Conservation (phyloP, 2,888 invertebrate genomes). For the Athrips mouffetella region DNA sequence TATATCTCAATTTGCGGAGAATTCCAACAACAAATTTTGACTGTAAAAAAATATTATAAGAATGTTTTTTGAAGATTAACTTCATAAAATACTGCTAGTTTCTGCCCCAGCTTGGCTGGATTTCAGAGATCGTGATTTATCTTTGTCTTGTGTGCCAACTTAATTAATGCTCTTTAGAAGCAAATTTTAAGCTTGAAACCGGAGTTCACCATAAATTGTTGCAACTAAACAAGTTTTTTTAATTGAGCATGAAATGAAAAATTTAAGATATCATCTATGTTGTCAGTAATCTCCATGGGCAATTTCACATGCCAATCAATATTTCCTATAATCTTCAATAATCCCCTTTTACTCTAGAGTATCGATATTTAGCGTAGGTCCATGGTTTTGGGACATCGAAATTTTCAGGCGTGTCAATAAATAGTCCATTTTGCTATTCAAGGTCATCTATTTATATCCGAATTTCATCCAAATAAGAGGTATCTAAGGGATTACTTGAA, state of each 20-base stretch:
- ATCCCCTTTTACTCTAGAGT: too few relatives aligned
- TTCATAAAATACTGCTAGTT: constrained; percentile 2
- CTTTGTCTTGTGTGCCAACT: neutral
- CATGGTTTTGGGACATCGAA: too few relatives aligned
- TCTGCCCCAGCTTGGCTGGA: constrained; percentile 5
- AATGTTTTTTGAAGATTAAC: neutral
- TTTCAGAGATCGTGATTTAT: neutral
- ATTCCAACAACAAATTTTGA: neutral
- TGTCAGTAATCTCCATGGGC: too few relatives aligned
- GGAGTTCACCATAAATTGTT: neutral
- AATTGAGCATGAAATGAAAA: neutral
- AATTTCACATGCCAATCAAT: too few relatives aligned
- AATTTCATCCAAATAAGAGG: too few relatives aligned
- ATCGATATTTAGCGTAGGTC: too few relatives aligned
- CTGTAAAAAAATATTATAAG: neutral
- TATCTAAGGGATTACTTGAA: too few relatives aligned
- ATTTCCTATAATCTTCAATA: too few relatives aligned
- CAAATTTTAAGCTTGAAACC: neutral
- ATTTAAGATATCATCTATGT: too few relatives aligned
- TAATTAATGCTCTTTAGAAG: constrained; percentile 5
- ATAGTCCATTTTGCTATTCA: too few relatives aligned
- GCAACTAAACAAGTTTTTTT: neutral
- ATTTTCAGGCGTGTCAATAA: too few relatives aligned
- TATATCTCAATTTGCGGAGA: neutral
- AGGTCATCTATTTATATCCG: too few relatives aligned